phyloP scores from a whole-genome alignment of 2,113 vertebrate species.

The Lepisosteus oculatus region DNA sequence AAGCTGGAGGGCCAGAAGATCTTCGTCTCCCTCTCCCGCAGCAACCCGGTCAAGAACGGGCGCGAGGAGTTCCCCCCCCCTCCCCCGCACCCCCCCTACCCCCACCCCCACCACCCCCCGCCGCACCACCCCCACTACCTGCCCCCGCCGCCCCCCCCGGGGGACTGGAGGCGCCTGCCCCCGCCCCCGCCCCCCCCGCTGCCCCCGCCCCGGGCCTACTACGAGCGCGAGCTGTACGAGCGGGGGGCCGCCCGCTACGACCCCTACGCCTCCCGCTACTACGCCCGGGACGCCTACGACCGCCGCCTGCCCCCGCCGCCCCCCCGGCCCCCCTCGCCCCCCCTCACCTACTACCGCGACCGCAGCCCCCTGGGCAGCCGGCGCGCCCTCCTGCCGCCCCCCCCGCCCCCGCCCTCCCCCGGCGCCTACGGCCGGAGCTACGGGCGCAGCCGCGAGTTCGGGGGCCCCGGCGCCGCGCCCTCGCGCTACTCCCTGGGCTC shows the following conservation, averaged over 20 bases:
- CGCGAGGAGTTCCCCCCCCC: slow-evolving; percentile 35
- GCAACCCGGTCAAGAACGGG: slow-evolving; percentile 48
- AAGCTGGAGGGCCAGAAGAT: slow-evolving; percentile 60
- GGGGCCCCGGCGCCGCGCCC: slow-evolving; percentile 22
- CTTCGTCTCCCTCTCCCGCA: slow-evolving; percentile 60
- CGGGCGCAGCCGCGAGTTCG: slow-evolving; percentile 33
- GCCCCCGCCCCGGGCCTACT: slow-evolving; percentile 40
- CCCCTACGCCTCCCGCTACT: slow-evolving; percentile 47
- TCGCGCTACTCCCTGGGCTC: slow-evolving; percentile 50
- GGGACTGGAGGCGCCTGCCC: slow-evolving; percentile 31
- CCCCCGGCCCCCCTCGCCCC: slow-evolving; percentile 34
- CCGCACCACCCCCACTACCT: slow-evolving; percentile 26
- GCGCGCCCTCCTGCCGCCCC: slow-evolving; percentile 44
- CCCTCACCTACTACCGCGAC: slow-evolving; percentile 49
- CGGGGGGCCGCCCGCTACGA: slow-evolving; percentile 43
- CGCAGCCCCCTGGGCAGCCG: slow-evolving; percentile 52
- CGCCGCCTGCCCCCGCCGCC: slow-evolving; percentile 38
- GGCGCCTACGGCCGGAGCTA: slow-evolving; percentile 41
- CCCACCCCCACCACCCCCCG: slow-evolving; percentile 33
- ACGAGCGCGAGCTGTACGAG: slow-evolving; percentile 51
- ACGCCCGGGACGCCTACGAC: slow-evolving; percentile 48
- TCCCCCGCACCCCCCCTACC: slow-evolving; percentile 24
- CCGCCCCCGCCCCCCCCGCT: slow-evolving; percentile 39
- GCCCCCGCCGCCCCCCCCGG: slow-evolving; percentile 37
- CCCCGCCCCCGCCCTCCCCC: slow-evolving; percentile 37